phyloP scores from a whole-genome alignment of 53 echinoderm and acorn worm species.

The Luidia sarsii region DNA sequence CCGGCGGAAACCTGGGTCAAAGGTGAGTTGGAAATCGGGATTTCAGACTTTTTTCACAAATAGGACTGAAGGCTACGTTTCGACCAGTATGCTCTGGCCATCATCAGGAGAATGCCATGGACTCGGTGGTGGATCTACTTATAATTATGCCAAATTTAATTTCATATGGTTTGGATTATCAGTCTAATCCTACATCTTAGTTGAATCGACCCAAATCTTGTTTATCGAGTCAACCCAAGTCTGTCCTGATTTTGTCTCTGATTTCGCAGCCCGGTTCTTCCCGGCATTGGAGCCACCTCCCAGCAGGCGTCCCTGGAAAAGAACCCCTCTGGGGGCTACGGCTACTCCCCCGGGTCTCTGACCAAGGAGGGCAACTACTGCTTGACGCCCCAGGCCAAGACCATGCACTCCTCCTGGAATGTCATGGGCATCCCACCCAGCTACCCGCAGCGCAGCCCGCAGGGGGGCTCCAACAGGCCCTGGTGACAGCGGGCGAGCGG shows the following conservation, averaged over 20 bases:
- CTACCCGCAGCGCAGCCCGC: conserved; percentile 34
- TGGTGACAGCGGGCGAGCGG: conserved; percentile 40
- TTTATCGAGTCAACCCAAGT: too few relatives aligned
- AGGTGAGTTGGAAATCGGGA: conserved; percentile 10
- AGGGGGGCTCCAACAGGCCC: conserved; percentile 26
- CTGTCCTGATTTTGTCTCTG: background rate
- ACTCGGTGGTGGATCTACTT: too few relatives aligned
- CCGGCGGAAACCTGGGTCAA: conserved; percentile 20
- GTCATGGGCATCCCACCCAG: conserved; percentile 82
- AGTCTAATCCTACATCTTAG: too few relatives aligned
- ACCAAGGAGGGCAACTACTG: conserved; percentile 72
- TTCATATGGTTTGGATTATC: too few relatives aligned
- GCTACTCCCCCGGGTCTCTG: conserved; percentile 19
- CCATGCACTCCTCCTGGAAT: conserved; percentile 89
- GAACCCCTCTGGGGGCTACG: conserved; percentile 2
- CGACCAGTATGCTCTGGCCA: too few relatives aligned
- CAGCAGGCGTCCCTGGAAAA: background rate
- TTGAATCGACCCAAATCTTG: too few relatives aligned
- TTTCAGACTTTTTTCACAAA: too few relatives aligned
- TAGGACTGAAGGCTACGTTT: too few relatives aligned
- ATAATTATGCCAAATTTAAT: too few relatives aligned
- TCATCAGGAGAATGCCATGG: too few relatives aligned
- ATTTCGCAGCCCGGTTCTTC: conserved; percentile 29
- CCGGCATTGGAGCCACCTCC: conserved; percentile 10
- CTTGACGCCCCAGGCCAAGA: conserved; percentile 46